Conservation (phyloP, 2,797 vertebrate species). For the Parauchenoglanis ngamensis region DNA sequence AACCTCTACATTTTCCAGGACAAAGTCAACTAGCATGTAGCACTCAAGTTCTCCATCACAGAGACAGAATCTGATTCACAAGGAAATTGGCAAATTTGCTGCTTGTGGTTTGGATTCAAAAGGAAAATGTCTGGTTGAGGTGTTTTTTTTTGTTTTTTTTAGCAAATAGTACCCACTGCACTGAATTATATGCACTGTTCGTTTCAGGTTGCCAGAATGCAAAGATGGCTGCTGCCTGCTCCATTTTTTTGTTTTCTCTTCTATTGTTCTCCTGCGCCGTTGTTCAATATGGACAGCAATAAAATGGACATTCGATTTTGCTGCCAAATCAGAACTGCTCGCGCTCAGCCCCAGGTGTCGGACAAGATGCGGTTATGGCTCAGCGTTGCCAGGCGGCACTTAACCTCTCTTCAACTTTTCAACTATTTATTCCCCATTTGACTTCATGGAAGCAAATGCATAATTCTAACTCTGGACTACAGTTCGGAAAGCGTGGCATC, state of each 20-base stretch:
- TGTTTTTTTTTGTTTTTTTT: neutral
- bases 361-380: slow-evolving; percentile 1
- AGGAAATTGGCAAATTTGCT: neutral
- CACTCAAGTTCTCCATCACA: slow-evolving; percentile 8
- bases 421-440: slow-evolving; percentile 50
- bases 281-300: slow-evolving; percentile 49
- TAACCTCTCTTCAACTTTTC: slow-evolving; percentile 23
- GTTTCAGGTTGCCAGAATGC: slow-evolving; percentile 27
- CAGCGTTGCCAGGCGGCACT: slow-evolving; percentile 27
- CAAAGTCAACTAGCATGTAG: slow-evolving; percentile 91
- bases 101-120: neutral
- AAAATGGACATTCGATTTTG: slow-evolving; percentile 27
- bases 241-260: slow-evolving; percentile 34
- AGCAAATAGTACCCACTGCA: slow-evolving; percentile 25
- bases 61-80: neutral
- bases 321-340: neutral
- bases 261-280: slow-evolving; percentile 24
- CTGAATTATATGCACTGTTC: slow-evolving; percentile 26
- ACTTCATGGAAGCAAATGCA: slow-evolving; percentile 36
- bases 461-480: slow-evolving; percentile 23
- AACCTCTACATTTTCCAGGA: slow-evolving; percentile 99
- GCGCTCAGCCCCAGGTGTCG: neutral
- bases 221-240: slow-evolving; percentile 19
- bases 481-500: slow-evolving; percentile 34
- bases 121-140: slow-evolving; percentile 20